Percentiles rank a stretch among this genome's conserved stretches.
phyloP scores from a whole-genome alignment of 2,888 invertebrate species.

The Lochmaea crataegi region DNA sequence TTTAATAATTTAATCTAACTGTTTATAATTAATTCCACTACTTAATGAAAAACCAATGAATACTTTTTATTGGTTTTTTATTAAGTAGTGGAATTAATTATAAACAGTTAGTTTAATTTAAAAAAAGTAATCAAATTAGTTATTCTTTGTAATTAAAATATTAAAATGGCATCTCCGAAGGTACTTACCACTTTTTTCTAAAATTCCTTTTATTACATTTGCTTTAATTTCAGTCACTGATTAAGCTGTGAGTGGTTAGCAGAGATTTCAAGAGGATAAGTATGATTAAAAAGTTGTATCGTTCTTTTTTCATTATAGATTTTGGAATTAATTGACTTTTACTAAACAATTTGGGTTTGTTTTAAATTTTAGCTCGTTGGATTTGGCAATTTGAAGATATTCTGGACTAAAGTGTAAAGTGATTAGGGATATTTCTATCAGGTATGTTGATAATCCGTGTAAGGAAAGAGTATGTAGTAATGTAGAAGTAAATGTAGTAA shows the following conservation, averaged over 20 bases:
- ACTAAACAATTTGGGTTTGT: constrained; percentile 31
- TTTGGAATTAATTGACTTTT: not conserved
- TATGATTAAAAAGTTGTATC: constrained; percentile 24
- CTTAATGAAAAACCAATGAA: too few species aligned
- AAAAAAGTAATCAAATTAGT: not conserved
- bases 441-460: constrained; percentile 39
- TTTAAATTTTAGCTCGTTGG: constrained; percentile 25
- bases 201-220: constrained; percentile 9
- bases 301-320: constrained; percentile 15
- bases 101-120: too few species aligned
- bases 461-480: constrained; percentile 48
- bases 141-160: not conserved
- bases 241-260: constrained; percentile 11
- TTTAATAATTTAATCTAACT: too few species aligned
- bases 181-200: not conserved
- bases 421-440: constrained; percentile 24
- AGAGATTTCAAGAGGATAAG: constrained; percentile 15
- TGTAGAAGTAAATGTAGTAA: too few species aligned
- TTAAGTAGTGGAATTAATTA: too few species aligned
- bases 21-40: too few species aligned
- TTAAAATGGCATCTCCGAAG: constrained; percentile 18
- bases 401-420: constrained; percentile 15
- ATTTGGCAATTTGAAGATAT: not conserved
- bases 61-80: too few species aligned
- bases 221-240: constrained; percentile 27